Evolutionary conservation across 2,797 vertebrate species (phyloP), one percentile per base, ranked within the genome.

Genomic region (Dendrocincla fuliginosa): DNA sequence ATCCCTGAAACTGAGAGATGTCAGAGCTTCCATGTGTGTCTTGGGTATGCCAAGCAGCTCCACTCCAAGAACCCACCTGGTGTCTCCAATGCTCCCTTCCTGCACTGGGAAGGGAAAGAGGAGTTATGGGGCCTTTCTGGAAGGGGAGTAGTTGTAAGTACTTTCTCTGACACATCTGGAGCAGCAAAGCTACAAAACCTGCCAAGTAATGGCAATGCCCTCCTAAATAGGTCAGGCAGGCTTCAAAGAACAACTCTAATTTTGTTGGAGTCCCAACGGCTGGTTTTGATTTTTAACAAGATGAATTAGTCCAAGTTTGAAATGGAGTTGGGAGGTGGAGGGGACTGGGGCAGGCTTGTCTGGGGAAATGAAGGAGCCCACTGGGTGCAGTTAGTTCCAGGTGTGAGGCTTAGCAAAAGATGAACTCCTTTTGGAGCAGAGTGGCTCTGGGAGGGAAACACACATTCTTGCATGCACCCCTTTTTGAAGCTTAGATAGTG

Each of bases 191-290:
- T 75, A 35, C 59, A 42, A 77, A 95, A 92, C 79, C 55, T 87
- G 80, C 49, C 59, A 60, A 39, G 16, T 65, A 35, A 44, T 56
- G 53, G 74, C 60, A 83, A 44, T 86, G 52, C 37, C 57, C 87
- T 90, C 57, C 55, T 80, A 95, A 92, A 91, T 92, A 95, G 92
- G 92, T 41, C 80, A 91, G 75, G 8, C 41, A 67, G 49, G 77
- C 55, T 90, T 93, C 77, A 93, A 84, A 91, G 73, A 84, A 19
- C 27, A 55, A 13, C 67, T 92, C 61, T 84, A 85, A 91, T 87
- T 93, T 95, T 70, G 23, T 71, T 74, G 2, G 3, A 79, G 42
- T 95, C 95, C 91, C 91, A 93, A 2, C 0, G 47, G 89, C 82
- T 76, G 47, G 11, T 55, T 95, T 88, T 87, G 77, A 52, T 91